Conservation (phyloP, 2,888 invertebrate genomes). For the Drosophila bunnanda region DNA sequence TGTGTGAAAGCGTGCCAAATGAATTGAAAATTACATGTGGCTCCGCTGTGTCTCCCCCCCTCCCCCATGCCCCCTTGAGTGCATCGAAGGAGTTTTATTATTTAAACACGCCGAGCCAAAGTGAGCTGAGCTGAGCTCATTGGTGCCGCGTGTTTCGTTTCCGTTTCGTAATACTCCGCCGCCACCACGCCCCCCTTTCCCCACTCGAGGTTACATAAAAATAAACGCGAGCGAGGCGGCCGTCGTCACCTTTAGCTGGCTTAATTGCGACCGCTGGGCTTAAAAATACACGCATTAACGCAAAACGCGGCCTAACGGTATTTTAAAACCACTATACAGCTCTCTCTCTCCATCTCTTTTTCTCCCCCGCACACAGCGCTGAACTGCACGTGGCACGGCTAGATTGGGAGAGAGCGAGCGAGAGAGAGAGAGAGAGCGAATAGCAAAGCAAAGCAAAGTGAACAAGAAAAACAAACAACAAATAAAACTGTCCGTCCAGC, state of each 20-base stretch:
- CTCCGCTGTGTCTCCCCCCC: constrained; percentile 51
- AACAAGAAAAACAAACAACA: constrained; percentile 36
- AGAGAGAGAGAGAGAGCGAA: constrained; percentile 41
- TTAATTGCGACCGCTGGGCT: constrained; percentile 25
- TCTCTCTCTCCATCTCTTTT: constrained; percentile 13
- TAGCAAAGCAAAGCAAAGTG: constrained; percentile 44
- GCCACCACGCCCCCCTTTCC: constrained; percentile 43
- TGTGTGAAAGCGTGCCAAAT: constrained; percentile 72
- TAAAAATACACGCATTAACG: constrained; percentile 49
- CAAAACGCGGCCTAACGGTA: constrained; percentile 59
- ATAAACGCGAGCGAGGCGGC: constrained; percentile 36
- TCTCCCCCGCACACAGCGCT: constrained; percentile 33
- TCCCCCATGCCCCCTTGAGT: constrained; percentile 20
- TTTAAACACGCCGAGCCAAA: constrained; percentile 51
- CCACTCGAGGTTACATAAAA: constrained; percentile 67
- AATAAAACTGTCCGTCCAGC: constrained; percentile 70
- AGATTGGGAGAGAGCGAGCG: constrained; percentile 37
- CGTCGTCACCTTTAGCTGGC: constrained; percentile 43
- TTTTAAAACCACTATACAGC: constrained; percentile 39
- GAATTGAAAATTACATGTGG: constrained; percentile 78
- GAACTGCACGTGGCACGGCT: constrained; percentile 68
- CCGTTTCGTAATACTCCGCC: constrained; percentile 78
- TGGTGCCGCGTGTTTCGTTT: constrained; percentile 74
- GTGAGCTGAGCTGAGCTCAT: constrained; percentile 61
- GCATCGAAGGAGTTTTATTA: constrained; percentile 67